phyloP scores from a whole-genome alignment of 1,140 invertebrate species.

The Drosophila simulans region DNA sequence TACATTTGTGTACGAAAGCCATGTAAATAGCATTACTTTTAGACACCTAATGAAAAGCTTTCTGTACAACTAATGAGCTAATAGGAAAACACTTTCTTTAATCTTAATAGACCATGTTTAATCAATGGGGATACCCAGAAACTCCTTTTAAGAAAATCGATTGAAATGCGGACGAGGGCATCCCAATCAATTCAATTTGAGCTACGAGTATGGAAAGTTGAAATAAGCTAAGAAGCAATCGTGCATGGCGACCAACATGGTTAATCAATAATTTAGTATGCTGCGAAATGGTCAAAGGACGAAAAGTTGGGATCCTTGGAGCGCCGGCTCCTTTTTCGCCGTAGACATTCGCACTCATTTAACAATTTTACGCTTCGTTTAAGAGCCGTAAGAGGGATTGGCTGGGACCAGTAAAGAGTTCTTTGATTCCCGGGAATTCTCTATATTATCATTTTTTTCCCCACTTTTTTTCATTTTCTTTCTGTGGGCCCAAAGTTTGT shows the following conservation, averaged over 20 bases:
- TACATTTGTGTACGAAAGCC: too few species aligned
- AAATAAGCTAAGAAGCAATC: slow-evolving; percentile 27
- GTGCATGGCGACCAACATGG: slow-evolving; percentile 50
- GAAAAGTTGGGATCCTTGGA: slow-evolving; percentile 3
- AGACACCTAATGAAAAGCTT: background rate
- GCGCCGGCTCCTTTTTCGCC: slow-evolving; percentile 1
- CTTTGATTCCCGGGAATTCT: slow-evolving; percentile 44
- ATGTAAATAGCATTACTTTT: background rate
- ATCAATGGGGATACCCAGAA: background rate
- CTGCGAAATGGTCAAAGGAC: slow-evolving; percentile 36
- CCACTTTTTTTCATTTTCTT: slow-evolving; percentile 12
- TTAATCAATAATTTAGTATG: slow-evolving; percentile 77
- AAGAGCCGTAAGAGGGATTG: slow-evolving; percentile 63
- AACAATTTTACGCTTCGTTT: slow-evolving; percentile 84
- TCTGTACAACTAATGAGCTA: background rate
- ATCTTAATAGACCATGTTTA: background rate
- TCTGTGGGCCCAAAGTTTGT: slow-evolving; percentile 39
- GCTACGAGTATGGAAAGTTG: slow-evolving; percentile 24
- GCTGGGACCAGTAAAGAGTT: slow-evolving; percentile 17
- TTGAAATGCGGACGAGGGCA: slow-evolving; percentile 41
- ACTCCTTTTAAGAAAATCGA: slow-evolving; percentile 19
- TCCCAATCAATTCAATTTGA: slow-evolving; percentile 47
- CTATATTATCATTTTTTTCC: slow-evolving; percentile 5
- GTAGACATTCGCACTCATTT: slow-evolving; percentile 78
- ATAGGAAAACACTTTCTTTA: background rate